Conservation (phyloP, 1,140 invertebrate genomes). For the Drosophila nigrodunni region DNA sequence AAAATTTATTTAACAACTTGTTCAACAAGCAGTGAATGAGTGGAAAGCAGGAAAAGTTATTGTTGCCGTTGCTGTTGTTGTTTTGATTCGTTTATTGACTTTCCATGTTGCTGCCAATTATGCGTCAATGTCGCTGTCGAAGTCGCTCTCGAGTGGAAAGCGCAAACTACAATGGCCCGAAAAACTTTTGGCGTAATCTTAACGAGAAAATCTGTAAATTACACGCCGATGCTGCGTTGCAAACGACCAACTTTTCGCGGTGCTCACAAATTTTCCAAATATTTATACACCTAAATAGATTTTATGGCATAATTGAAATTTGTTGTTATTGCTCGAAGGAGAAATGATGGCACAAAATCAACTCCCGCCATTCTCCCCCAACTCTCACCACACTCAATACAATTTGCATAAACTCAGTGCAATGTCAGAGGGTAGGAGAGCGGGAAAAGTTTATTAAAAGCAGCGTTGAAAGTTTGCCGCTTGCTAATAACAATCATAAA, state of each 20-base stretch:
- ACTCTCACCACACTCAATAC: constrained; percentile 14
- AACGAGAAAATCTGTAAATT: constrained; percentile 82
- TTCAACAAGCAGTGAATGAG: constrained; percentile 1
- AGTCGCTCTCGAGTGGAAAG: neutral
- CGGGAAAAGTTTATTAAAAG: constrained; percentile 76
- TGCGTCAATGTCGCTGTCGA: constrained; percentile 35
- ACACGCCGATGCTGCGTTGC: constrained; percentile 53
- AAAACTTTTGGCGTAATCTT: constrained; percentile 72
- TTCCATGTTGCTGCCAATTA: constrained; percentile 72
- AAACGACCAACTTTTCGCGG: constrained; percentile 35
- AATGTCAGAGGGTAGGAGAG: constrained; percentile 31
- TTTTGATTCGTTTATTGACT: constrained; percentile 72
- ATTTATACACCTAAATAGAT: constrained; percentile 83
- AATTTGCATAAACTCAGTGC: constrained; percentile 75
- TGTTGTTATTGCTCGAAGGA: constrained; percentile 59
- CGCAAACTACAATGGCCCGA: constrained; percentile 50
- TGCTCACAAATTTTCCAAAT: constrained; percentile 70
- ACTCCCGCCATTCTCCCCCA: neutral
- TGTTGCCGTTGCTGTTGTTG: constrained; percentile 15
- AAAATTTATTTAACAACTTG: constrained; percentile 45
- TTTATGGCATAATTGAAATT: constrained; percentile 83
- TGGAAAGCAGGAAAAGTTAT: neutral
- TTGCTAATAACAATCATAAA: constrained; percentile 63
- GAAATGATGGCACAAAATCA: neutral
- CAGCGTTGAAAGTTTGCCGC: constrained; percentile 50